These are phyloP conservation scores for Hesperophylax magnus DNA, from an alignment of 1,140 invertebrate genomes.

Conservation along the genomic window DNA sequence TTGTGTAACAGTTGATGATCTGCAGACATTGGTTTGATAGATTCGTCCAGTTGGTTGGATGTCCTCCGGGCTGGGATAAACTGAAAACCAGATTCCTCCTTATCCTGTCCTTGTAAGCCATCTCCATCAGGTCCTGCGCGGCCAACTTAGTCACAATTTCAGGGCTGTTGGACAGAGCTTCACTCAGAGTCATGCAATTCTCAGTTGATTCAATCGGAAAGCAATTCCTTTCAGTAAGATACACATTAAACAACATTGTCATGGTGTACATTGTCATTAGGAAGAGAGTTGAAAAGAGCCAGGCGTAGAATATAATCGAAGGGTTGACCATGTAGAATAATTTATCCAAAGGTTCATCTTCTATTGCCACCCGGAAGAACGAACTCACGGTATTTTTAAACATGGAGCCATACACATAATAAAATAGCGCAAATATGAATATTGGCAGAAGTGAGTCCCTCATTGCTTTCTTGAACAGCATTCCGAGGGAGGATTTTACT, in stretches of 20 bases:
- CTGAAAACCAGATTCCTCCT: constrained; percentile 77
- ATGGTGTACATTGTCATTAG: constrained; percentile 78
- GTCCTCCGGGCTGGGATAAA: constrained; percentile 82
- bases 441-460: constrained; percentile 74
- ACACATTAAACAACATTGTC: constrained; percentile 78
- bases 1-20: constrained; percentile 75
- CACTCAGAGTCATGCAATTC: constrained; percentile 63
- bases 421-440: constrained; percentile 73
- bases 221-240: constrained; percentile 77
- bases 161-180: constrained; percentile 74
- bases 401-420: constrained; percentile 71
- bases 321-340: constrained; percentile 69
- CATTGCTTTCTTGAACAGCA: constrained; percentile 72
- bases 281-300: constrained; percentile 79
- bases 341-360: constrained; percentile 70
- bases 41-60: constrained; percentile 85
- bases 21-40: constrained; percentile 74
- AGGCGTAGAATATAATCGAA: constrained; percentile 75
- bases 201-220: constrained; percentile 71
- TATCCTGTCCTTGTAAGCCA: constrained; percentile 72
- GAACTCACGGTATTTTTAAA: constrained; percentile 64
- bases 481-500: constrained; percentile 72
- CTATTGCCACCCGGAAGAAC: constrained; percentile 68
- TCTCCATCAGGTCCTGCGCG: constrained; percentile 76
- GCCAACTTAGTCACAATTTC: constrained; percentile 79